Base-by-base conservation (phyloP, 2,113 vertebrate species). In the Nettapus auritus region DNA sequence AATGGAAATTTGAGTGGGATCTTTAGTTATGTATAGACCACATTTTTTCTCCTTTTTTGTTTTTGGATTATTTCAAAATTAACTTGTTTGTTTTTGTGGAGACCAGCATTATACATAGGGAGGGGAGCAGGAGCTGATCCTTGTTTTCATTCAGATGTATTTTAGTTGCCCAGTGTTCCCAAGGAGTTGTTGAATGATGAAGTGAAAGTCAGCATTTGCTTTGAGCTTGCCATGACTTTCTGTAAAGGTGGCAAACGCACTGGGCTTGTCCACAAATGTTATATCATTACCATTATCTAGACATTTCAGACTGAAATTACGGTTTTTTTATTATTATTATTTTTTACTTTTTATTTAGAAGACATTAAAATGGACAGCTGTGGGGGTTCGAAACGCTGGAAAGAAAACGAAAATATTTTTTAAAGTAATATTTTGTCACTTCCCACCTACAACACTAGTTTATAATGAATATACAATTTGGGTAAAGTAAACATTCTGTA, bases 201-300 rank as follows among this genome's bases (percentile, higher is more conserved):
- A 16, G 20, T 36, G n/a, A 40, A 89, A 55, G 6, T 17, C 19
- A 13, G 9, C 0, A 2, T 60, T 90, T 94, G 8, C 23, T 79
- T 31, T 82, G 69, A 29, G 8, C 0, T 0, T 44, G 16, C 11
- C 6, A 0, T 33, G 20, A 31, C 5, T 71, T 88, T 78, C 56
- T 75, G 34, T 55, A 44, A 71, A 66, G 44, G 11, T 8, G 34
- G 3, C 20, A 55, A 20, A 7, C 22, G 11, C 28, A 25, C 34
- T 0, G 0, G 38, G n/a, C 21, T 53, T 4, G 31, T 53, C 78
- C 50, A 66, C 33, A 89, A 70, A 80, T 4, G 4, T 50, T 82
- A 5, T 33, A 44, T 79, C 57, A 68, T 64, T 36, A 79, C 23
- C 8, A 44, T 67, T 53, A n/a, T 79, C 9, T 38, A 71, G 8